Conservation (phyloP, 2,113 vertebrate genomes). For the Catharus minimus region DNA sequence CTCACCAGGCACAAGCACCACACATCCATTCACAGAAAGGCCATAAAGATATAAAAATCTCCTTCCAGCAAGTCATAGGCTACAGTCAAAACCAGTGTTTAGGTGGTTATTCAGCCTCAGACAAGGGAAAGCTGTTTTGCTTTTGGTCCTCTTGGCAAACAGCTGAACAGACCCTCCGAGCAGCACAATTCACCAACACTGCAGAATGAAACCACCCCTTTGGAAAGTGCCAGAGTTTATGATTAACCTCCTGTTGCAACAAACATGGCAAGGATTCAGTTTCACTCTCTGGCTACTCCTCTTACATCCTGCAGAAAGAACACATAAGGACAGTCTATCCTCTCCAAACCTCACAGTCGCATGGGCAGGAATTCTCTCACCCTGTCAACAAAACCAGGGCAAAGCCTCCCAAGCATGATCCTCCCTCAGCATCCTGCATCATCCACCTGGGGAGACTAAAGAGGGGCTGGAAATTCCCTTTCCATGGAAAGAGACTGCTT, state of each 20-base stretch:
- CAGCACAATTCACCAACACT: not conserved
- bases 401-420: not conserved
- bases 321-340: not conserved
- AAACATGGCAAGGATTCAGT: slow-evolving; percentile 42
- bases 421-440: not conserved
- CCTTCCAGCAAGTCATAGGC: not conserved
- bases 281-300: slow-evolving; percentile 25
- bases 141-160: not conserved
- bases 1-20: not conserved
- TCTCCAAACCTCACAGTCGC: not conserved
- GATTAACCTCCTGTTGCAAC: slow-evolving; percentile 51
- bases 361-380: not conserved
- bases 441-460: slow-evolving; percentile 21
- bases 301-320: not conserved
- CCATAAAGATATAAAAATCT: not conserved
- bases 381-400: not conserved
- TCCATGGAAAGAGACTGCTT: not conserved
- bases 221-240: slow-evolving; percentile 28
- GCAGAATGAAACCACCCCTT: not conserved
- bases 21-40: not conserved
- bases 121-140: not conserved
- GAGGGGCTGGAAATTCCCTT: slow-evolving; percentile 35
- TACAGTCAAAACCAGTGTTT: not conserved
- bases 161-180: not conserved
- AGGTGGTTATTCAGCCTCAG: not conserved